phyloP scores from a whole-genome alignment of 35 echinoderm and acorn worm genomes.

The Amphiura filiformis region DNA sequence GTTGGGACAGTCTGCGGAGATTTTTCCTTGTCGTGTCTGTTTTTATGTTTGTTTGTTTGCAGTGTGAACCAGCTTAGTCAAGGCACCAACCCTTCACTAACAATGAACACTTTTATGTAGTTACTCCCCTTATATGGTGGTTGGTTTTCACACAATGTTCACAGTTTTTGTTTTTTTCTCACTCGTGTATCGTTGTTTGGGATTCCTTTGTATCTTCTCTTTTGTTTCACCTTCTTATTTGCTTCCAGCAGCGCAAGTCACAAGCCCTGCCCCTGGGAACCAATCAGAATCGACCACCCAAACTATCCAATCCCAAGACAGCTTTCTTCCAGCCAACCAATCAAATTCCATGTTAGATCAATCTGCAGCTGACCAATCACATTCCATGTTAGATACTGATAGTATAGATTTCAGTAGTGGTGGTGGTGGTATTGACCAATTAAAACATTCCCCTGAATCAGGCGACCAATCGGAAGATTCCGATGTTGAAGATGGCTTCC shows the following conservation, averaged over 20 bases:
- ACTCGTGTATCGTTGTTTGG: background rate
- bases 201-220: background rate
- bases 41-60: background rate
- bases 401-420: background rate
- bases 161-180: background rate
- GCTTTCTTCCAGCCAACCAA: background rate
- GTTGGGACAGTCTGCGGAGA: too few species aligned
- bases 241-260: background rate
- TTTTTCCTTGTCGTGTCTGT: too few species aligned
- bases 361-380: background rate
- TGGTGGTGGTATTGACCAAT: background rate
- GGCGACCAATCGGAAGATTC: background rate
- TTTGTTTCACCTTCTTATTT: background rate
- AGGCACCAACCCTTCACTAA: constrained; percentile 5
- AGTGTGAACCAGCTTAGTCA: background rate
- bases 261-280: background rate
- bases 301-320: background rate
- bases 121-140: background rate
- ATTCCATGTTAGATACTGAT: background rate
- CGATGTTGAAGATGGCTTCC: background rate
- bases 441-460: background rate
- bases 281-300: background rate
- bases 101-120: background rate
- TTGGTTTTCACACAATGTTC: background rate
- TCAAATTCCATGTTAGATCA: background rate